Evolutionary conservation across 2,113 vertebrate species (phyloP).

Genomic region (Pseudopipra pipra): DNA sequence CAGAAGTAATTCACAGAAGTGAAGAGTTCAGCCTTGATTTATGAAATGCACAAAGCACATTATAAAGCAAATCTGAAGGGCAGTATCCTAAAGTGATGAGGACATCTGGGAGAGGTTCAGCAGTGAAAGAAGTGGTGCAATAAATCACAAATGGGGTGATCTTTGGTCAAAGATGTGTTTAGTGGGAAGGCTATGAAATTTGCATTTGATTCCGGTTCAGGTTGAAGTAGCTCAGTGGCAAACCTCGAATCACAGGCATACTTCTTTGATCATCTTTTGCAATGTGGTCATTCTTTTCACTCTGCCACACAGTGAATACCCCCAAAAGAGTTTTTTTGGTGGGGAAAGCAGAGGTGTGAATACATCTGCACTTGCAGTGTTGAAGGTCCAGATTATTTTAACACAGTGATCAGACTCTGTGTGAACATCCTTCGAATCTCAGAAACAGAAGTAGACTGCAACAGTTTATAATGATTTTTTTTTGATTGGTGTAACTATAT

Average conservation of each 20-base stretch:
- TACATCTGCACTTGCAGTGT: background rate
- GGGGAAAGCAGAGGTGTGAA: background rate
- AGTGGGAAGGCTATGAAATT: background rate
- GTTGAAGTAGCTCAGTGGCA: background rate
- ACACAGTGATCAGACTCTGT: background rate
- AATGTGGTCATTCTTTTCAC: background rate
- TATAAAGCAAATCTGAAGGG: conserved; percentile 28
- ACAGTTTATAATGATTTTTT: background rate
- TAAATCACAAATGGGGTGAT: background rate
- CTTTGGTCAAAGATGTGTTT: background rate
- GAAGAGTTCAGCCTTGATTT: conserved; percentile 17
- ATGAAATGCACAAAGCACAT: background rate
- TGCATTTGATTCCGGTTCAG: background rate
- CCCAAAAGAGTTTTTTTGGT: background rate
- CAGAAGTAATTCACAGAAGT: conserved; percentile 14
- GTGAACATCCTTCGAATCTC: background rate
- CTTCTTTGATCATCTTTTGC: background rate
- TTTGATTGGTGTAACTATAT: background rate
- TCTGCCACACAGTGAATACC: background rate
- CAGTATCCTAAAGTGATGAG: background rate
- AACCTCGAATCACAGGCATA: background rate
- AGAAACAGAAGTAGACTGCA: background rate
- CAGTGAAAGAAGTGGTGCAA: background rate
- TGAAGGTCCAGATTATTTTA: background rate
- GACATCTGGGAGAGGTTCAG: background rate